Conservation (phyloP, 2,113 vertebrate species). For the Natator depressus region DNA sequence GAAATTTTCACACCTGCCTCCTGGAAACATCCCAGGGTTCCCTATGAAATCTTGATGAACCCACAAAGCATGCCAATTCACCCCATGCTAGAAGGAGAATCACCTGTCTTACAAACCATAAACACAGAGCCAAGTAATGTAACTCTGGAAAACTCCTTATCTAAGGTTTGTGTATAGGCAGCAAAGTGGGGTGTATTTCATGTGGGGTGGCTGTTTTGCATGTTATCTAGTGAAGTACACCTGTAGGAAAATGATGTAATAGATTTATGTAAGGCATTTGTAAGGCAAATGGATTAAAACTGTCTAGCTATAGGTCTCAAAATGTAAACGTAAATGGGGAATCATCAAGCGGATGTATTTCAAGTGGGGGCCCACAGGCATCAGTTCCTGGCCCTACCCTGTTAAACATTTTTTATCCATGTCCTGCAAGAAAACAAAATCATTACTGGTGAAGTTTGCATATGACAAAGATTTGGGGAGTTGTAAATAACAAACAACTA, state of each 20-base stretch:
- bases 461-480: neutral
- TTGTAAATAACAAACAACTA: neutral
- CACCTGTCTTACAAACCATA: neutral
- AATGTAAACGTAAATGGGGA: neutral
- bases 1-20: slow-evolving; percentile 76
- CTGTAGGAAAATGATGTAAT: neutral
- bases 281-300: neutral
- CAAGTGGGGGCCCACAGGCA: neutral
- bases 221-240: neutral
- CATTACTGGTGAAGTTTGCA: neutral
- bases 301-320: neutral
- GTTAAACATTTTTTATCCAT: neutral
- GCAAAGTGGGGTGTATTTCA: neutral
- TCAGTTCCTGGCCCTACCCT: neutral
- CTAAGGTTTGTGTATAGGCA: slow-evolving; percentile 1
- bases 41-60: slow-evolving; percentile 75
- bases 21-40: slow-evolving; percentile 80
- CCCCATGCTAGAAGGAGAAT: slow-evolving; percentile 16
- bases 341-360: neutral
- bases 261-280: neutral
- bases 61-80: slow-evolving; percentile 75
- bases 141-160: neutral
- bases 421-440: neutral
- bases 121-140: neutral
- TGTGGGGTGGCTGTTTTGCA: neutral